Percentiles rank a stretch among this genome's conserved stretches.
Conservation (phyloP, 2,113 vertebrate species). For the Agelaius phoeniceus region DNA sequence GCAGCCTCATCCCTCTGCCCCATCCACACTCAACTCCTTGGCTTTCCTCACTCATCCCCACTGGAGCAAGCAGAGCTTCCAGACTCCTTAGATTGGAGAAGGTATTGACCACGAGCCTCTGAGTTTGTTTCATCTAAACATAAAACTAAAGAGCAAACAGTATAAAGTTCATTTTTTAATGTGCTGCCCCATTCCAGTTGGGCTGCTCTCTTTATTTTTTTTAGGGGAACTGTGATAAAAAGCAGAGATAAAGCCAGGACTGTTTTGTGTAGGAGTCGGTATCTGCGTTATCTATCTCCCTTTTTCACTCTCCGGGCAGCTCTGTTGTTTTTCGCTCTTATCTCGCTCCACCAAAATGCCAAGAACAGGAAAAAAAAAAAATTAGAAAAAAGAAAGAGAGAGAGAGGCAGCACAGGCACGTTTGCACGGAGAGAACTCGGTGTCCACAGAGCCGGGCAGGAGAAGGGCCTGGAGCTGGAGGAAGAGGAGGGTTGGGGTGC, state of each 20-base stretch:
- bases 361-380: slow-evolving; percentile 90
- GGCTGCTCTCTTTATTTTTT: slow-evolving; percentile 74
- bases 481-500: neutral
- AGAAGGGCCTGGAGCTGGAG: neutral
- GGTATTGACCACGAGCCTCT: slow-evolving; percentile 11
- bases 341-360: slow-evolving; percentile 95
- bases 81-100: neutral
- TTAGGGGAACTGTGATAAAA: slow-evolving; percentile 88
- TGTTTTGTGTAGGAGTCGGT: slow-evolving; percentile 95
- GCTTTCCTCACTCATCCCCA: neutral
- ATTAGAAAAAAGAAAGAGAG: slow-evolving; percentile 78
- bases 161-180: slow-evolving; percentile 80
- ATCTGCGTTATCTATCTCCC: slow-evolving; percentile 96
- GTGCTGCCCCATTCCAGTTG: slow-evolving; percentile 78
- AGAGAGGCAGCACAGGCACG: slow-evolving; percentile 69
- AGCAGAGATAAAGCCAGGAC: slow-evolving; percentile 88
- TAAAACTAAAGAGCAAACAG: slow-evolving; percentile 75
- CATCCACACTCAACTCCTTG: rapidly evolving
- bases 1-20: neutral
- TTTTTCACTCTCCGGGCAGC: slow-evolving; percentile 90
- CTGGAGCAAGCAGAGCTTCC: neutral
- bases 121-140: slow-evolving; percentile 64
- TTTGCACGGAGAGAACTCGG: slow-evolving; percentile 7
- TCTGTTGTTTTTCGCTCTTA: slow-evolving; percentile 96
- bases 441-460: rapidly evolving